A percentile compares a stretch with the other conserved stretches of the same genome.
Evolutionary conservation across 2,113 vertebrate species (phyloP).

Genomic region (Pelodiscus sinensis): DNA sequence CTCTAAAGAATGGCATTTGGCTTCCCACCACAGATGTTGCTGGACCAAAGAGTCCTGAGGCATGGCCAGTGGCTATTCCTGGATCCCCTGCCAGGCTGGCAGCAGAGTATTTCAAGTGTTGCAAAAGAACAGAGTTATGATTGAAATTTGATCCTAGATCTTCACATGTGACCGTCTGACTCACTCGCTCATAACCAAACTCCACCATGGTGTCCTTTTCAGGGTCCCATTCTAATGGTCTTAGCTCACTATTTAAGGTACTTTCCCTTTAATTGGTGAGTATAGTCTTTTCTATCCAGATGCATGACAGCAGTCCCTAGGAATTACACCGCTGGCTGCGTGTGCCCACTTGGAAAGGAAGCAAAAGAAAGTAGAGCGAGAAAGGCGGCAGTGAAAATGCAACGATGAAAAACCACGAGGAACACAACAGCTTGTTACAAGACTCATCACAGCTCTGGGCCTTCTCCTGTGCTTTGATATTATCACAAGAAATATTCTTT

Average conservation of each 20-base stretch:
- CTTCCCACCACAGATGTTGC: too few relatives aligned
- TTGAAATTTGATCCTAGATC: background rate
- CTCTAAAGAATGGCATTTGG: background rate
- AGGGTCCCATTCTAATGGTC: background rate
- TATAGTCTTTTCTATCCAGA: background rate
- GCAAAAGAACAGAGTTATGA: background rate
- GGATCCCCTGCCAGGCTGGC: too few relatives aligned
- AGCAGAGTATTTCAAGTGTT: background rate
- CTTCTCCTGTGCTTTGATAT: accelerated
- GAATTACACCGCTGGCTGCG: background rate
- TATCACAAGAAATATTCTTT: background rate
- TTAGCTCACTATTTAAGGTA: background rate
- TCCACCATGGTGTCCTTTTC: background rate
- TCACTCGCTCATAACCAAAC: too few relatives aligned
- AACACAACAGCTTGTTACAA: background rate
- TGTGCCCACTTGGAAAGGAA: background rate
- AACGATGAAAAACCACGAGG: background rate
- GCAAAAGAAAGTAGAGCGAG: background rate
- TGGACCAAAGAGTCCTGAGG: too few relatives aligned
- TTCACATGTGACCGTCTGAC: background rate
- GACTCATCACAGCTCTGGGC: background rate
- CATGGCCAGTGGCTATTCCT: too few relatives aligned
- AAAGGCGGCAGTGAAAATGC: background rate
- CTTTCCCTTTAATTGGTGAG: background rate
- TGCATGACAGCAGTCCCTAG: background rate